Evolutionary conservation across 2,888 invertebrate genomes (phyloP).

Genomic region (Stenoptilia bipunctidactyla): DNA sequence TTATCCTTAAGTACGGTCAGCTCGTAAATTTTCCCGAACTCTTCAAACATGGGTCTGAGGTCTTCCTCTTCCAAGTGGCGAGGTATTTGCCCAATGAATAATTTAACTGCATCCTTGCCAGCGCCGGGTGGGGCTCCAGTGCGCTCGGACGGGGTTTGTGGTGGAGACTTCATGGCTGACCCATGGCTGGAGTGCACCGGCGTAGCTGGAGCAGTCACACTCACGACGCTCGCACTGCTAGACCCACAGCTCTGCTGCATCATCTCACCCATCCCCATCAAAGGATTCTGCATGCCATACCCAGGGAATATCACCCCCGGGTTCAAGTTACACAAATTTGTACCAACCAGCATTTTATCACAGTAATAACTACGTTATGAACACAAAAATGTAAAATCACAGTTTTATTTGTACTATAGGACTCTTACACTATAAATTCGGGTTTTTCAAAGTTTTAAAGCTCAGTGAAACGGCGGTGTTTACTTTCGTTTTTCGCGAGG

Average conservation of each 20-base stretch:
- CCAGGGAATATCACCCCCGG: conserved; percentile 42
- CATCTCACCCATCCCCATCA: conserved; percentile 13
- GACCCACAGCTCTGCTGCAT: conserved; percentile 21
- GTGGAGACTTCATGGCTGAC: conserved; percentile 25
- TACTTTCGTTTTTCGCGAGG: conserved; percentile 45
- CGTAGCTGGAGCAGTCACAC: conserved; percentile 49
- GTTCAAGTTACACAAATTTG: conserved; percentile 43
- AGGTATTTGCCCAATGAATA: conserved; percentile 95
- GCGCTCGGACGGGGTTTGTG: conserved; percentile 50
- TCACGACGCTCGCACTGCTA: conserved; percentile 29
- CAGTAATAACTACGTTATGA: conserved; percentile 33
- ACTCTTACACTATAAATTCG: conserved; percentile 60
- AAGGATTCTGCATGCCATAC: conserved; percentile 34
- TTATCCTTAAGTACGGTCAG: conserved; percentile 95
- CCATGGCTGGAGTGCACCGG: conserved; percentile 40
- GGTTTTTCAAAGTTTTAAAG: conserved; percentile 59
- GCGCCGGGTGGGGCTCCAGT: conserved; percentile 59
- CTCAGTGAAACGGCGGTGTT: conserved; percentile 31
- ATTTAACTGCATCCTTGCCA: conserved; percentile 77
- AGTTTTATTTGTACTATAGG: conserved; percentile 51
- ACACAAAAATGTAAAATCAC: conserved; percentile 43
- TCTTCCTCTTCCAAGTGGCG: conserved; percentile 90
- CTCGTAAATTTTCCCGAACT: conserved; percentile 94
- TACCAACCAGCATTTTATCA: conserved; percentile 57
- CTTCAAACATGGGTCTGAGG: conserved; percentile 90